phyloP scores from a whole-genome alignment of 1,140 invertebrate species.

The Drosophila trapezifrons region DNA sequence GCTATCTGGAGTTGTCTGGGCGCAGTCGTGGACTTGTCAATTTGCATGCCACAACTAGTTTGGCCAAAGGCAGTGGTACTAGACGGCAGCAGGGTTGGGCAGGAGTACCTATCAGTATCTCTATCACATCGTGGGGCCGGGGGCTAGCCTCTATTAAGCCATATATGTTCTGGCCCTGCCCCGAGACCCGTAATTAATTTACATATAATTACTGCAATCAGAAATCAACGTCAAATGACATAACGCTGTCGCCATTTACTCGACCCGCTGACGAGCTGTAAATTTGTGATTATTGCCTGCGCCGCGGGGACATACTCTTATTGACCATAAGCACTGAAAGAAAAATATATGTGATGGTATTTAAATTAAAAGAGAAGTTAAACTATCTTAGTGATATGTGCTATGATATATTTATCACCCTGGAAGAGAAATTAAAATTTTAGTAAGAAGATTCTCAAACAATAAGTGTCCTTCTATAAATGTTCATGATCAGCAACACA shows the following conservation, averaged over 20 bases:
- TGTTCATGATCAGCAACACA: background rate
- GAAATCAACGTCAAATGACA: constrained; percentile 43
- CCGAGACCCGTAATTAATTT: constrained; percentile 49
- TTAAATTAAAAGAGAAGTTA: too few species aligned
- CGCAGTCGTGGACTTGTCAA: constrained; percentile 31
- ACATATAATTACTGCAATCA: constrained; percentile 54
- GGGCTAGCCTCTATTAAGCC: background rate
- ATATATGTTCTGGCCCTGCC: constrained; percentile 11
- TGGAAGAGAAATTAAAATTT: too few species aligned
- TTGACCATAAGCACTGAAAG: background rate
- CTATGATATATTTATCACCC: too few species aligned
- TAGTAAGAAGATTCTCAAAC: too few species aligned
- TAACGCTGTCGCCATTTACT: constrained; percentile 34
- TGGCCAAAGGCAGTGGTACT: constrained; percentile 13
- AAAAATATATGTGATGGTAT: background rate
- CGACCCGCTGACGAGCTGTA: constrained; percentile 40
- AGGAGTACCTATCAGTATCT: constrained; percentile 12
- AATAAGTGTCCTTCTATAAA: too few species aligned
- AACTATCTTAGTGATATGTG: too few species aligned
- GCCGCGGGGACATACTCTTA: constrained; percentile 1
- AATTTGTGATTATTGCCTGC: constrained; percentile 58
- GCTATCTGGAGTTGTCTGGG: constrained; percentile 36
- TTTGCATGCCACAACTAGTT: constrained; percentile 51
- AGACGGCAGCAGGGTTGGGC: constrained; percentile 13
- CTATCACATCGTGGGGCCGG: background rate